phyloP scores from a whole-genome alignment of 2,888 invertebrate species.

The Antheraea assamensis region DNA sequence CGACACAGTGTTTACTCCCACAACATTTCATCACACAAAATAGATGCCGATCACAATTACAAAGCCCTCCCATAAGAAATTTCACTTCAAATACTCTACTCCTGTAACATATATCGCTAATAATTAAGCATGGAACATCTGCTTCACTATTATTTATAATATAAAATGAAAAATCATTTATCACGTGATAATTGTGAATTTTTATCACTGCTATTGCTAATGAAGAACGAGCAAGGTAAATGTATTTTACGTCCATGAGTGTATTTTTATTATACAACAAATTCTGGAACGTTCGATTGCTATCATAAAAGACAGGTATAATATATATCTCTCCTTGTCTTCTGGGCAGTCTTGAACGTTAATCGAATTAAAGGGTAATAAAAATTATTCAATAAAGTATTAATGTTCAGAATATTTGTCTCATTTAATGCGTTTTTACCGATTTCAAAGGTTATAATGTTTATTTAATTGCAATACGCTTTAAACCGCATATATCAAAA shows the following conservation, averaged over 20 bases:
- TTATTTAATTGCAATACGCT: neutral
- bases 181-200: too few species aligned
- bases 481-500: neutral
- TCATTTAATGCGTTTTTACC: slow-evolving; percentile 1
- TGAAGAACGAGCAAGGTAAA: neutral
- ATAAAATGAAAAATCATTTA: too few species aligned
- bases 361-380: slow-evolving; percentile 8
- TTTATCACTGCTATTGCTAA: too few species aligned
- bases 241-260: neutral
- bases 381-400: slow-evolving; percentile 3
- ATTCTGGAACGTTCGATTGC: neutral
- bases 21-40: too few species aligned
- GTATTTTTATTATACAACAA: neutral
- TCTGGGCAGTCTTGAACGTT: neutral
- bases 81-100: too few species aligned
- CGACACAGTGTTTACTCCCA: too few species aligned
- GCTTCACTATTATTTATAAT: too few species aligned
- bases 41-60: too few species aligned
- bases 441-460: neutral
- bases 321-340: neutral
- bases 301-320: neutral
- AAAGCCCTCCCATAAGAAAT: too few species aligned
- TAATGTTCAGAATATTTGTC: slow-evolving; percentile 1
- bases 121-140: too few species aligned
- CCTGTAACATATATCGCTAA: too few species aligned